phyloP scores from a whole-genome alignment of 2,888 invertebrate genomes.

The Sesia apiformis region DNA sequence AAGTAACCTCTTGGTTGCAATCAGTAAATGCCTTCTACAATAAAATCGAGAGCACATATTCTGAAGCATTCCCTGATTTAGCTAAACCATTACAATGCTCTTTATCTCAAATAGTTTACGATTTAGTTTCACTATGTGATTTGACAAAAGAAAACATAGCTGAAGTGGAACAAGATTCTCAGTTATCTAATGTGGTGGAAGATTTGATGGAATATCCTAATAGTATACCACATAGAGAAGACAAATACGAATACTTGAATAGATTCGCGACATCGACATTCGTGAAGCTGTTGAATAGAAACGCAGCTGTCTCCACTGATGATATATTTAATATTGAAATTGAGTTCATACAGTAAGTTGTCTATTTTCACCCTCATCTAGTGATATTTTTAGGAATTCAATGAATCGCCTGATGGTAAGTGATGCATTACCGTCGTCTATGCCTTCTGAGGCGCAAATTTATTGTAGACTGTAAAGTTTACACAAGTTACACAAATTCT shows the following conservation, averaged over 20 bases:
- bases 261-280: conserved; percentile 53
- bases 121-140: conserved; percentile 73
- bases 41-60: conserved; percentile 70
- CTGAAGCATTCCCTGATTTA: conserved; percentile 85
- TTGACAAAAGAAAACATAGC: conserved; percentile 62
- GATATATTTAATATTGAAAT: conserved; percentile 11
- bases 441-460: too few species aligned
- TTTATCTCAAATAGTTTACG: conserved; percentile 79
- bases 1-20: conserved; percentile 65
- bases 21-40: conserved; percentile 73
- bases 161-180: conserved; percentile 37
- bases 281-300: conserved; percentile 41
- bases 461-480: too few species aligned
- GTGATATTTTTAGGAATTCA: too few species aligned
- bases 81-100: conserved; percentile 81
- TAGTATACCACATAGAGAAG: conserved; percentile 23
- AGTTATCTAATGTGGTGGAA: conserved; percentile 34
- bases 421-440: too few species aligned
- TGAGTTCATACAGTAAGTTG: too few species aligned
- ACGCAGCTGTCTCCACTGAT: conserved; percentile 18
- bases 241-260: conserved; percentile 47
- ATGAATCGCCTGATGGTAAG: too few species aligned
- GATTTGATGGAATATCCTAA: conserved; percentile 71
- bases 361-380: too few species aligned
- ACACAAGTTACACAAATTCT: too few species aligned